Evolutionary conservation across 1,140 invertebrate genomes (phyloP).

Genomic region (Trichonephila inaurata): DNA sequence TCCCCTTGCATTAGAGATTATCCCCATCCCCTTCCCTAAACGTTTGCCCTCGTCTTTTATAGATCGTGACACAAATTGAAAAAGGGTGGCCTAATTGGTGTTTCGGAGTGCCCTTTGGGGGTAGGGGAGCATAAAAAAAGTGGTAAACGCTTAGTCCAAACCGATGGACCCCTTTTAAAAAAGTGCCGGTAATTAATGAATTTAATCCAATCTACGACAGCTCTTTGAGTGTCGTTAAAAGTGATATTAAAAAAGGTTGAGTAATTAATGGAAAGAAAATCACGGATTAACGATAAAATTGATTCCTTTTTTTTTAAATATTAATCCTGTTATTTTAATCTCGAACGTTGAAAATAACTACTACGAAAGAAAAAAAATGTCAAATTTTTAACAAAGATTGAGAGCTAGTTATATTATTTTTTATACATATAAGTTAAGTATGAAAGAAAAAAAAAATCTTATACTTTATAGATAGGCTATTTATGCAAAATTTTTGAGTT

Average conservation of each 20-base stretch:
- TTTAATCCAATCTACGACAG: conserved; percentile 38
- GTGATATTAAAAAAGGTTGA: background rate
- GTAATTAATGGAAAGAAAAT: background rate
- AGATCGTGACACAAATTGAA: conserved; percentile 71
- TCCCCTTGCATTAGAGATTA: conserved; percentile 48
- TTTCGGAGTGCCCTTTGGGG: conserved; percentile 17
- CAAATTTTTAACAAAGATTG: too few species aligned
- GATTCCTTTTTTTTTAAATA: background rate
- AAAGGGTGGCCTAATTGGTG: conserved; percentile 57
- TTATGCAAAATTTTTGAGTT: too few species aligned
- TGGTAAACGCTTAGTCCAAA: background rate
- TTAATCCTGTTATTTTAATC: too few species aligned
- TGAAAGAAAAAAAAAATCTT: too few species aligned
- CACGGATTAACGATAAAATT: background rate
- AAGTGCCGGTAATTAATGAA: conserved; percentile 30
- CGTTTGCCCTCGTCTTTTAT: conserved; percentile 40
- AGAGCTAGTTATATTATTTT: too few species aligned
- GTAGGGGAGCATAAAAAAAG: background rate
- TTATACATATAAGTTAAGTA: too few species aligned
- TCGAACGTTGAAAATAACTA: too few species aligned
- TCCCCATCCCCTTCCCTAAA: conserved; percentile 29
- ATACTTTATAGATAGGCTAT: too few species aligned
- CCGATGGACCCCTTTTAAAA: background rate
- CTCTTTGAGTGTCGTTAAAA: conserved; percentile 3
- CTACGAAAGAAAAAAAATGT: too few species aligned